Evolutionary conservation across 2,888 invertebrate genomes (phyloP), one percentile per base, ranked within the genome.

Genomic region (Oeneis ivallda): DNA sequence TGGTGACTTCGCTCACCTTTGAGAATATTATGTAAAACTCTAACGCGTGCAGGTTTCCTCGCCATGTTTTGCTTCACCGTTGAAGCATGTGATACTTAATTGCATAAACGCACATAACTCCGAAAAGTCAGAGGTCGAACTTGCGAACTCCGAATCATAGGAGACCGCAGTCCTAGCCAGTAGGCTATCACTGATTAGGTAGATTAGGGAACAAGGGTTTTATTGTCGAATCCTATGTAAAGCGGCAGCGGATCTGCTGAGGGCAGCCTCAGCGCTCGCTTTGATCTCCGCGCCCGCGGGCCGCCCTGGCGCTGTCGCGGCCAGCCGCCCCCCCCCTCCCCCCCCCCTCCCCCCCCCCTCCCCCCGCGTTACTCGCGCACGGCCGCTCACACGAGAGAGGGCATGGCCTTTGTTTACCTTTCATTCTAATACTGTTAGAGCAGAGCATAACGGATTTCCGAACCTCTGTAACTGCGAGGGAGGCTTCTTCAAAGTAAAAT

Each of bases 391-490:
- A 43, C 26, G 19, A 11, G 53, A 50, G 50, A 56, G 67, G 67
- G 67, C 52, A 59, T 13, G 45, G 45, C 56, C 32, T 61, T 56
- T 69, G 67, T 69, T 69, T 67, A 65, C 65, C 50, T 65, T 69
- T 52, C 69, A 39, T 45, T 65, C 67, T 65, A 65, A 67, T 69
- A 65, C 67, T 60, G 67, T 65, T 67, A 69, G 58, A 45, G n/a
- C 13, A 13, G 9, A 43, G 50, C n/a, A 50, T 45, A n/a, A 11
- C 43, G 57, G 53, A 41, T 49, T 58, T 37, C n/a, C 41, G 62
- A 54, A 58, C 45, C 59, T 57, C 52, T 65, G 67, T 56, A 3
- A 17, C 1, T 62, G 49, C 72, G 59, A 19, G 37, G 53, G 53
- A 45, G 17, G 11, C 49, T 17, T 15, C 53, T 34, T 19, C 17